These are phyloP conservation scores for Elephantulus edwardii DNA, from an alignment of 2,113 vertebrate species.

Conservation along the genomic window DNA sequence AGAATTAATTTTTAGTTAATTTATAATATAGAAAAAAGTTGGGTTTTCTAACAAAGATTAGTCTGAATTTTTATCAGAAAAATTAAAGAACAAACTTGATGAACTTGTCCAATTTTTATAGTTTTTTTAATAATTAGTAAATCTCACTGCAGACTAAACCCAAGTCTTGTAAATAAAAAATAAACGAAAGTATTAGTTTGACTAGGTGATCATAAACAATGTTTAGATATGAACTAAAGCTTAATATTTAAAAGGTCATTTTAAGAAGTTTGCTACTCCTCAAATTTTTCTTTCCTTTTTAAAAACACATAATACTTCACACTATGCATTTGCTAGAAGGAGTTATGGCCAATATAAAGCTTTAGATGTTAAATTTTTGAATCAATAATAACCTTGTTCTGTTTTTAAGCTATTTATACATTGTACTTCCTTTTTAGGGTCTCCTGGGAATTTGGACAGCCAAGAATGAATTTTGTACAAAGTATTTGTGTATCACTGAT, in stretches of 20 bases:
- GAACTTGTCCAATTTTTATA: not conserved
- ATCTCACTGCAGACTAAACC: not conserved
- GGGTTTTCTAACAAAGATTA: not conserved
- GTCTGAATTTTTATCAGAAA: not conserved
- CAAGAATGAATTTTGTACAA: conserved; percentile 46
- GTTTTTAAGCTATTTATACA: conserved; percentile 56
- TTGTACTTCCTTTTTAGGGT: not conserved
- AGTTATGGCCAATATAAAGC: conserved; percentile 47
- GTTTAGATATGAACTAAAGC: not conserved
- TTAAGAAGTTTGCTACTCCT: not conserved
- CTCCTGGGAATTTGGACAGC: conserved; percentile 22
- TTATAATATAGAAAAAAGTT: too few species aligned
- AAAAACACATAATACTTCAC: not conserved
- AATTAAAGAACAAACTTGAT: not conserved
- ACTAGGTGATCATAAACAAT: not conserved
- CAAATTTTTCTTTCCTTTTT: conserved; percentile 26
- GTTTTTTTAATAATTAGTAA: not conserved
- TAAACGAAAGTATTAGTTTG: not conserved
- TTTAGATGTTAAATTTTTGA: conserved; percentile 54
- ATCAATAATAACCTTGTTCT: conserved; percentile 50
- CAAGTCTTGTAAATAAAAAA: not conserved
- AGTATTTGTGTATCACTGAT: not conserved
- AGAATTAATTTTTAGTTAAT: too few species aligned
- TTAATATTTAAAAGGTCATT: conserved; percentile 16
- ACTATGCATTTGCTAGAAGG: conserved; percentile 28